Conservation (phyloP, 35 echinoderm and acorn worm genomes). For the Apostichopus californicus region DNA sequence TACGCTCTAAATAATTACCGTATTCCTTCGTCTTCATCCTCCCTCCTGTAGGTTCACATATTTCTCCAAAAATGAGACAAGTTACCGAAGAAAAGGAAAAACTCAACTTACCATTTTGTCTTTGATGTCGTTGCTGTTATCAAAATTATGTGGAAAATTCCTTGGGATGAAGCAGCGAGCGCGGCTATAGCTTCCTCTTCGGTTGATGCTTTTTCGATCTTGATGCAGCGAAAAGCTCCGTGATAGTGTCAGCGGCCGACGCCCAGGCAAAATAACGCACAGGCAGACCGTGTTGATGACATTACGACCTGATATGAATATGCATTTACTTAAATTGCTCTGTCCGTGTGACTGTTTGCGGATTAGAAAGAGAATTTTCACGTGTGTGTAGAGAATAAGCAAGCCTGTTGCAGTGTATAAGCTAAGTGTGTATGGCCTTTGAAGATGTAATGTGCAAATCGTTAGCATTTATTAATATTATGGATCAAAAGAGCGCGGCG, state of each 20-base stretch:
- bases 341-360: too few relatives aligned
- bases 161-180: conserved; percentile 2
- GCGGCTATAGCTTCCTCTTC: neutral
- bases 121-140: neutral
- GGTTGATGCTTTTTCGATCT: conserved; percentile 49
- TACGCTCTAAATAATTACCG: neutral
- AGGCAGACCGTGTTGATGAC: neutral
- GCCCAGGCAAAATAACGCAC: conserved; percentile 29
- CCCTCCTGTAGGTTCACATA: neutral
- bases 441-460: too few relatives aligned
- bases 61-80: neutral
- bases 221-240: conserved; percentile 58
- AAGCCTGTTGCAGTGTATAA: too few relatives aligned
- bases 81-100: neutral
- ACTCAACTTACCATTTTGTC: conserved; percentile 30
- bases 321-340: neutral
- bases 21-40: neutral
- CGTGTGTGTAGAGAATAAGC: too few relatives aligned
- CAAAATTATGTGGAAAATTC: neutral
- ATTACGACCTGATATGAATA: conserved; percentile 20
- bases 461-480: too few relatives aligned
- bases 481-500: too few relatives aligned
- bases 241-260: conserved; percentile 46
- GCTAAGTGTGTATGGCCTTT: too few relatives aligned
- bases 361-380: too few relatives aligned